These are phyloP conservation scores for Trinectes maculatus DNA, from an alignment of 2,113 vertebrate genomes.

Conservation along the genomic window DNA sequence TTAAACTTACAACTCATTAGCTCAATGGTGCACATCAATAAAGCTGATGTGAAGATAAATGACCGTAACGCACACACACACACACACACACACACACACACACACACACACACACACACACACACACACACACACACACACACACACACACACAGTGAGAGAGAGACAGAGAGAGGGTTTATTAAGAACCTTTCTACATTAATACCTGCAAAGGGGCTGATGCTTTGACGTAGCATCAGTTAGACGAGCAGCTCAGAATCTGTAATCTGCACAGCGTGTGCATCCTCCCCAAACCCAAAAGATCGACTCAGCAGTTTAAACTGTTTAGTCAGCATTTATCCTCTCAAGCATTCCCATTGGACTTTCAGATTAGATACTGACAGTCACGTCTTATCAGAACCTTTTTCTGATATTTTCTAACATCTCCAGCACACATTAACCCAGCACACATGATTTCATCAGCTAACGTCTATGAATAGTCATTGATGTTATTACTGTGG, in stretches of 20 bases:
- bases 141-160: slow-evolving; percentile 1
- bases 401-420: not conserved
- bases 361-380: slow-evolving; percentile 47
- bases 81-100: not conserved
- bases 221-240: slow-evolving; percentile 42
- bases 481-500: not conserved
- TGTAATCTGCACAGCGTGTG: slow-evolving; percentile 34
- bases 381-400: slow-evolving; percentile 9
- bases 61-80: not conserved
- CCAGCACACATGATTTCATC: not conserved
- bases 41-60: too few relatives aligned
- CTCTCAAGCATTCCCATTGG: slow-evolving; percentile 25
- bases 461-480: not conserved
- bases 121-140: not conserved
- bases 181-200: slow-evolving; percentile 13
- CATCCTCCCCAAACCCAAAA: slow-evolving; percentile 30
- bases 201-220: slow-evolving; percentile 27
- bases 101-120: slow-evolving; percentile 1
- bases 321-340: slow-evolving; percentile 39
- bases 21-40: too few relatives aligned
- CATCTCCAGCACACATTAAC: slow-evolving; percentile 1
- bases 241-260: slow-evolving; percentile 24
- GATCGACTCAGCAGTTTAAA: slow-evolving; percentile 43
- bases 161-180: not conserved
- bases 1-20: too few relatives aligned